These are phyloP conservation scores for Lepilemur ruficaudatus DNA, from an alignment of 2,797 vertebrate genomes.

Conservation along the genomic window DNA sequence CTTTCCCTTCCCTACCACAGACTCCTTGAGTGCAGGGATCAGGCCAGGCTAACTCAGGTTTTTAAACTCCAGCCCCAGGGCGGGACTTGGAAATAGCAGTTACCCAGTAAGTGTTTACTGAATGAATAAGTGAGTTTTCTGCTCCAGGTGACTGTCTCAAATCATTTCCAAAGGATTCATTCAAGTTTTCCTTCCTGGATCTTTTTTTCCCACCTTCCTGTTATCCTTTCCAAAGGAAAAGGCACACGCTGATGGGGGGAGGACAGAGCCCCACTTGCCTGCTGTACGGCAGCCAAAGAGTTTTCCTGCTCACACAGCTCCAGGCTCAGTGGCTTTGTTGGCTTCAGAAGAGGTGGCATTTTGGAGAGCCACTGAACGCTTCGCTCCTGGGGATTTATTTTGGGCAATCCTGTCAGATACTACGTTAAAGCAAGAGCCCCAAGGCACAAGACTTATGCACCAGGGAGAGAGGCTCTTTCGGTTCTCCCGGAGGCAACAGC, in stretches of 20 bases:
- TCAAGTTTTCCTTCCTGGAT: not conserved
- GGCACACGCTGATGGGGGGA: not conserved
- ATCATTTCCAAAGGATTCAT: slow-evolving; percentile 8
- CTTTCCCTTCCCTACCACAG: not conserved
- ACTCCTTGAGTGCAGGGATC: not conserved
- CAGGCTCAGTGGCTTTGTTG: not conserved
- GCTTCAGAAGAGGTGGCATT: not conserved
- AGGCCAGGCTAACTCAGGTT: not conserved
- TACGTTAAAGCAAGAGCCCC: not conserved
- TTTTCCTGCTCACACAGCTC: not conserved
- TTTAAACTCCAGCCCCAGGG: slow-evolving; percentile 1
- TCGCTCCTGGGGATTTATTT: not conserved
- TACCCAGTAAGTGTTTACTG: not conserved
- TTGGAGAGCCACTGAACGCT: not conserved
- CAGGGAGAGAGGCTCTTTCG: not conserved
- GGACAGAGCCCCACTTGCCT: not conserved
- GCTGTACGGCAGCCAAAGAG: not conserved
- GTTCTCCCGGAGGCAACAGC: not conserved
- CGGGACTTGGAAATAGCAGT: not conserved
- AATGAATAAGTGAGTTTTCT: not conserved
- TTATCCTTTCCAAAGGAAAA: not conserved
- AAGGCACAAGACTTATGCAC: not conserved
- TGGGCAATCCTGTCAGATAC: not conserved
- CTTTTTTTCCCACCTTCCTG: not conserved
- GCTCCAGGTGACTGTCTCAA: not conserved